Evolutionary conservation across 1,140 invertebrate species (phyloP), one percentile per base, ranked within the genome.

Genomic region (Neotoxoptera formosana): DNA sequence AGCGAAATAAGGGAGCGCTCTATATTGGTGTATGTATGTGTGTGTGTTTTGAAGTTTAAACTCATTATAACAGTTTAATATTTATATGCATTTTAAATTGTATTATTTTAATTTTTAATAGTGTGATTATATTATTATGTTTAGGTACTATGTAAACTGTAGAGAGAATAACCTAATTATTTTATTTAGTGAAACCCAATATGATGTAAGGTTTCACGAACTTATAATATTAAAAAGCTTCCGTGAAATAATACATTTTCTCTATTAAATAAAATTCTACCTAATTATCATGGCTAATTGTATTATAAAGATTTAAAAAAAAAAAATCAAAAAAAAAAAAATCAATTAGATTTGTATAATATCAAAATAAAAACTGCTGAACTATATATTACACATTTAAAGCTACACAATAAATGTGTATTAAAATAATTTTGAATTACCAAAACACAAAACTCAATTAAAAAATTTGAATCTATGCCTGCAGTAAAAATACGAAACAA

Each of bases 71-170:
- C n/a, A 76, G 60, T n/a, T 76, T n/a, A n/a, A 17, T n/a, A 17
- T 53, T 76, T 14, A 76, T n/a, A 17, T 76, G 17, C 30, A 76
- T 76, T 76, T 76, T 20, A n/a, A 76, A 76, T n/a, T 17, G 60
- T 76, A 76, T 76, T 76, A 76, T n/a, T 76, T n/a, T 76, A 76
- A 76, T 76, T n/a, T 76, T 76, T 76, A 76, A 76, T 76, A 76
- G 30, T 76, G 21, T n/a, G 14, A 76, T 76, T 76, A 76, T n/a
- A n/a, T n/a, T 76, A 14, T 67, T 76, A 14, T 67, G 2, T 30
- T n/a, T 67, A n/a, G n/a, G 3, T n/a, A 23, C 30, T n/a, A n/a
- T 2, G 30, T 41, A 41, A 41, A 41, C 41, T 41, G 41, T 76
- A n/a, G 21, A n/a, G 60, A 34, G 60, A 76, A 76, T 76, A 76